Evolutionary conservation across 2,113 vertebrate species (phyloP), one percentile per base, ranked within the genome.

Genomic region (Sciurus niger): DNA sequence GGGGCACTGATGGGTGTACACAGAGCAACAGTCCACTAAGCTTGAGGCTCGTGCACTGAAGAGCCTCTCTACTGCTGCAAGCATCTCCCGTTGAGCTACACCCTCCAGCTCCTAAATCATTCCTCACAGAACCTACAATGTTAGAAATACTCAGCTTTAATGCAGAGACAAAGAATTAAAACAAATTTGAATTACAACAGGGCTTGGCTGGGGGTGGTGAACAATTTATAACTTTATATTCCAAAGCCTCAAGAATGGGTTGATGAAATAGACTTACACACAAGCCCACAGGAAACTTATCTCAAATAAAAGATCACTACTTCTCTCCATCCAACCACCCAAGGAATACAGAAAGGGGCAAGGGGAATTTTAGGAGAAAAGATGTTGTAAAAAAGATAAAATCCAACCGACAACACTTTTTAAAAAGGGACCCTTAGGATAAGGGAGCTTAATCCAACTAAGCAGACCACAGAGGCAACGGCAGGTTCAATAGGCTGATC

Each of bases 21-120:
- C 20, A 28, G 0, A 0, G 0, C 32, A 25, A 58, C 34, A 48
- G 53, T 32, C 32, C 40, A 30, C 0, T 70, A 80, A 1, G 16
- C 65, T 10, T 51, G 74, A 40, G n/a, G n/a, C 8, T 70, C 11
- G 5, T 30, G n/a, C 10, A 43, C 30, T 34, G 12, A 43, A 89
- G 68, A 53, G 32, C 77, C 67, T 65, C 37, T 43, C 43, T 55
- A 58, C 10, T 48, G 70, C 73, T 40, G 65, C 12, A 34, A 32
- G 65, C 30, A 30, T 70, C 32, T n/a, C 32, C 67, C 32, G 16
- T 32, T 34, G 34, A 70, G 67, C 17, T 24, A 17, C 67, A 70
- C 67, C 63, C 60, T 60, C n/a, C 32, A 51, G 63, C 6, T 20
- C 32, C 67, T 28, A 34, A 46, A 60, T 48, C 6, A 34, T 84